phyloP scores from a whole-genome alignment of 2,888 invertebrate genomes.

The Strigamia maritima region DNA sequence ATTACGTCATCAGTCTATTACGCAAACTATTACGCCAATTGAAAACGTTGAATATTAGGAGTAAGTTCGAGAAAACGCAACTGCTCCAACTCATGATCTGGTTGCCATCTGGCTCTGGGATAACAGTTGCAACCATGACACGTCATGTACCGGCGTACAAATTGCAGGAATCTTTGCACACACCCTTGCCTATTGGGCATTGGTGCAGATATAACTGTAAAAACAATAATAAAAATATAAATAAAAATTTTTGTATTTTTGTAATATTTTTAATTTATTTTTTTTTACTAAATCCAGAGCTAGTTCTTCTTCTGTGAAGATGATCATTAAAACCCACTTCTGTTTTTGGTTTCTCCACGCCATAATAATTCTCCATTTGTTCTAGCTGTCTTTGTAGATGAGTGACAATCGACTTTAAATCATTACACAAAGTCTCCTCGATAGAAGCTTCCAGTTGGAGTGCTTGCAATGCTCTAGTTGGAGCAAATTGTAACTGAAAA shows the following conservation, averaged over 20 bases:
- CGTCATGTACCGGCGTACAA: neutral
- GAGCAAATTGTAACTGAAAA: constrained; percentile 30
- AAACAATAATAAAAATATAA: neutral
- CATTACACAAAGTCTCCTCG: constrained; percentile 34
- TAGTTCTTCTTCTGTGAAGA: neutral
- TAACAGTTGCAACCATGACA: constrained; percentile 25
- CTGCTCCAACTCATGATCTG: constrained; percentile 8
- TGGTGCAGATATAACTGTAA: neutral
- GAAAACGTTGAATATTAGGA: constrained; percentile 8
- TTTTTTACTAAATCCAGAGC: constrained; percentile 7
- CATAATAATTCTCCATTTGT: constrained; percentile 36
- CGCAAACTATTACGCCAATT: neutral
- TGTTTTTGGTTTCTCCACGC: constrained; percentile 24
- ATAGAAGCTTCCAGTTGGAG: constrained; percentile 27
- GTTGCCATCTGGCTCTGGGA: neutral
- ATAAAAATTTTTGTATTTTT: neutral
- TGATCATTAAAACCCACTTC: neutral
- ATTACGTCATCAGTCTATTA: neutral
- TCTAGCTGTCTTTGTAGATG: constrained; percentile 26
- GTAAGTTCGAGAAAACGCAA: constrained; percentile 8
- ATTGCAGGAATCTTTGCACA: constrained; percentile 1
- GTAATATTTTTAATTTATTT: neutral
- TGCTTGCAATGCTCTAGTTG: constrained; percentile 30
- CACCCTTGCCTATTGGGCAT: neutral
- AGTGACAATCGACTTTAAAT: constrained; percentile 12